Conservation (phyloP, 2,797 vertebrate species). For the Staurois parvus region DNA sequence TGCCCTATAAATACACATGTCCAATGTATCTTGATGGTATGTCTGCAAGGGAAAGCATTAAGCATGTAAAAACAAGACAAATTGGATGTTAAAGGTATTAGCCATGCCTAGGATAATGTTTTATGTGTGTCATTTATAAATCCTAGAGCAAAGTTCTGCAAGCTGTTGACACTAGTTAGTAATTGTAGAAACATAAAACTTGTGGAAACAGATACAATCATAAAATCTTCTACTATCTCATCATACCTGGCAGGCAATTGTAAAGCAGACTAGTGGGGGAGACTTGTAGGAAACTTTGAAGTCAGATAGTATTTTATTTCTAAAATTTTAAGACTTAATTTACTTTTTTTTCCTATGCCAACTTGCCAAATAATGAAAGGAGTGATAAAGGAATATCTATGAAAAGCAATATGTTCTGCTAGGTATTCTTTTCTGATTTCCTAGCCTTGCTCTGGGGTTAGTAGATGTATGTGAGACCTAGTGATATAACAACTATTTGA, state of each 20-base stretch:
- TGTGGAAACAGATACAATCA: conserved; percentile 43
- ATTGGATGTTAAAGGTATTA: conserved; percentile 3
- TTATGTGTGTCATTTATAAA: conserved; percentile 46
- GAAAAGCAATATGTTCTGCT: background rate
- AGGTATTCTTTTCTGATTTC: background rate
- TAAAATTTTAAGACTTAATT: background rate
- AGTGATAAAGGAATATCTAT: background rate
- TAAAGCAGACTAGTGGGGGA: background rate
- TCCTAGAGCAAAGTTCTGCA: background rate
- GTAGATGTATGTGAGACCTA: background rate
- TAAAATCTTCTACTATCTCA: background rate
- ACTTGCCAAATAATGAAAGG: background rate
- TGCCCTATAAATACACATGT: conserved; percentile 2
- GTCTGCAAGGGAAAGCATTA: background rate
- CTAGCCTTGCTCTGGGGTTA: background rate
- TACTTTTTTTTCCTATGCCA: background rate
- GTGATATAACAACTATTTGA: background rate
- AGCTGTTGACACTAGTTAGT: conserved; percentile 9
- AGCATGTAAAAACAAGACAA: conserved; percentile 22
- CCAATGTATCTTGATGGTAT: background rate
- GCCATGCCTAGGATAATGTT: conserved; percentile 22
- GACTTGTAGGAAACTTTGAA: background rate
- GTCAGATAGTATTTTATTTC: background rate
- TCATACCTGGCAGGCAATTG: conserved; percentile 4
- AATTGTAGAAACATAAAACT: conserved; percentile 35